Conservation (phyloP, 2,888 invertebrate species). For the Ectemnius cavifrons region DNA sequence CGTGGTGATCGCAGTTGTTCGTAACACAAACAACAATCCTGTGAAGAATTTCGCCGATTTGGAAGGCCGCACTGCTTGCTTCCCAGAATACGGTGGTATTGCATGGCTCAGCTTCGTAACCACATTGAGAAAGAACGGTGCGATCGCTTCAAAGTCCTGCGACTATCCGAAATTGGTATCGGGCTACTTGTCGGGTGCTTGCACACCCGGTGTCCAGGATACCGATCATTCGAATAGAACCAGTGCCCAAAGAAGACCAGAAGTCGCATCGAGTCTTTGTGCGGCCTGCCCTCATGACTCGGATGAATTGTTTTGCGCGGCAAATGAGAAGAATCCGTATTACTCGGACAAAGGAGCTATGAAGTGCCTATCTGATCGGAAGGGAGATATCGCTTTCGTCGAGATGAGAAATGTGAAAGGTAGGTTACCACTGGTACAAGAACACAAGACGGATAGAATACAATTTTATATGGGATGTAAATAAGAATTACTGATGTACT, state of each 20-base stretch:
- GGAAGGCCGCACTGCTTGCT: constrained; percentile 81
- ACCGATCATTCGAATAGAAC: constrained; percentile 73
- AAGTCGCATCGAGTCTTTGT: constrained; percentile 50
- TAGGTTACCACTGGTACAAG: constrained; percentile 57
- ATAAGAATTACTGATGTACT: neutral
- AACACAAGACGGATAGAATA: too few relatives aligned
- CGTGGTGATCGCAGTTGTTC: constrained; percentile 80
- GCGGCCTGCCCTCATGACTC: constrained; percentile 57
- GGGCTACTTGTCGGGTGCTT: constrained; percentile 81
- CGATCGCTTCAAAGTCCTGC: constrained; percentile 79
- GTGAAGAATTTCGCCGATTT: constrained; percentile 81
- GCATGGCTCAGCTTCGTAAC: constrained; percentile 83
- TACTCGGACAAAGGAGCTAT: constrained; percentile 83
- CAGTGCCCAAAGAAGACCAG: neutral
- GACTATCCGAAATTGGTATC: constrained; percentile 81
- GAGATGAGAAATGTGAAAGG: constrained; percentile 79
- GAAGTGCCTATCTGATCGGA: constrained; percentile 79
- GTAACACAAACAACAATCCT: constrained; percentile 60
- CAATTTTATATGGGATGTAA: neutral
- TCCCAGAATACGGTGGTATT: constrained; percentile 84
- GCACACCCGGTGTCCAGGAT: constrained; percentile 82
- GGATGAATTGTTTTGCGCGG: constrained; percentile 78
- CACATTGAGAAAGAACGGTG: constrained; percentile 78
- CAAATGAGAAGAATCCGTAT: constrained; percentile 79
- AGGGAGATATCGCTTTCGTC: constrained; percentile 82